Base-by-base conservation (phyloP, 1,140 invertebrate genomes). In the Phocides pigmalion region DNA sequence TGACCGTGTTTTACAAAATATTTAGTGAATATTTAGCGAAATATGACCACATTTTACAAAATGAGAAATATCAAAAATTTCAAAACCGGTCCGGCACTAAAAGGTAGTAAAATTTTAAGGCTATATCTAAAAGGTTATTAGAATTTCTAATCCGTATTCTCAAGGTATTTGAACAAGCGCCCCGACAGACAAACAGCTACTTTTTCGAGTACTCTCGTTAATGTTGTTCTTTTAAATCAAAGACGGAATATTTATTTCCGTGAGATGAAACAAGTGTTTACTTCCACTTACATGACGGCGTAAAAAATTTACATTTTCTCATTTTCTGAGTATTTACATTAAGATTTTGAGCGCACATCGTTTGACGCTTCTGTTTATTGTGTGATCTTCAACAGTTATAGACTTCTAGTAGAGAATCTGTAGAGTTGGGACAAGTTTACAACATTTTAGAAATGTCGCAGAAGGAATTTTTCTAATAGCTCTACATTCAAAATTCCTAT, bases 301-400 rank as follows among this genome's bases (percentile, higher is more conserved):
- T 47, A 50, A 69, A 74, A 81, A 80, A 79, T 74, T 76, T 76
- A 79, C 72, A 74, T 81, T 74, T 82, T 75, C 69, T 72, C 68
- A 50, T 64, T 75, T 74, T 74, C 67, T 59, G 61, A 69, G 70
- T 87, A 80, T 85, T 87, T 70, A 84, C 80, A 70, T 17, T 72
- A 79, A 78, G 81, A 81, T 81, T 86, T 82, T 50, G 28, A n/a
- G 17, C n/a, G n/a, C n/a, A n/a, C n/a, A n/a, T 22, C 20, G 56
- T 56, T 51, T 41, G 54, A 47, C 25, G 28, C 56, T 20, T 59
- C 56, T 59, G 41, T 59, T 59, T 59, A 32, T 59, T 47, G 42
- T 59, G 8, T 47, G 56, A 59, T 59, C 56, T 47, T 47, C 37
- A 8, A 25, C 39, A 62, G 59, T 44, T n/a, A n/a, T n/a, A n/a